Percentiles rank a stretch among this genome's conserved stretches.
Evolutionary conservation across 1,140 invertebrate species (phyloP).

Genomic region (Harpegnathos saltator): DNA sequence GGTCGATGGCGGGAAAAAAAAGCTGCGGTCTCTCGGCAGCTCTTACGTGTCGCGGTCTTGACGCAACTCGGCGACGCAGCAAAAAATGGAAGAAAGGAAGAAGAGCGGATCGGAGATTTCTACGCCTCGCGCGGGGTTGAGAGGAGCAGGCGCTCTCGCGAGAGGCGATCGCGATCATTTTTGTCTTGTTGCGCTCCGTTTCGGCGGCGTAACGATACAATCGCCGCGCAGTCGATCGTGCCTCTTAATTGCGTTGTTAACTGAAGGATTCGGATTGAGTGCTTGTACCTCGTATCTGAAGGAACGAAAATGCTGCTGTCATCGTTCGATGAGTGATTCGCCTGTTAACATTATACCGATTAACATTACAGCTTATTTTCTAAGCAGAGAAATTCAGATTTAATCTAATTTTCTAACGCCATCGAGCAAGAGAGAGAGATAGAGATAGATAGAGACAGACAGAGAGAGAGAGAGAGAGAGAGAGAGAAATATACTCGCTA

Average conservation of each 20-base stretch:
- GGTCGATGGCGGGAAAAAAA: constrained; percentile 55
- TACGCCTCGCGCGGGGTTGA: background rate
- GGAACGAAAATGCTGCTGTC: background rate
- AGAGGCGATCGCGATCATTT: constrained; percentile 8
- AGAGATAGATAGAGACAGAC: too few relatives aligned
- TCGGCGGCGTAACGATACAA: background rate
- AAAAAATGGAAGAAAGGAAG: constrained; percentile 33
- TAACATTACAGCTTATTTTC: background rate
- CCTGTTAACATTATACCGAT: background rate
- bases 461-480: too few relatives aligned
- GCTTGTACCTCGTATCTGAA: background rate
- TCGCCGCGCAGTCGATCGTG: background rate
- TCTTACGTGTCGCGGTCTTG: constrained; percentile 57
- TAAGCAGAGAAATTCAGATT: background rate
- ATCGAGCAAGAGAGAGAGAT: too few relatives aligned
- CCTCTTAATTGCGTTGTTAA: background rate
- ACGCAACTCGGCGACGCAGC: constrained; percentile 59
- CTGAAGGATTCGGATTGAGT: background rate
- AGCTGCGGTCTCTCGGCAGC: constrained; percentile 62
- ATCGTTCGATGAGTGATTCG: background rate
- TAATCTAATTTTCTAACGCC: constrained; percentile 8
- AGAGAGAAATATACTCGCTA: background rate
- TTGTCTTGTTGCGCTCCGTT: constrained; percentile 31
- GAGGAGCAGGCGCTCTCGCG: constrained; percentile 8
- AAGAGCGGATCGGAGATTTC: constrained; percentile 22